phyloP scores from a whole-genome alignment of 2,113 vertebrate species.

The Typhlomys cinereus region DNA sequence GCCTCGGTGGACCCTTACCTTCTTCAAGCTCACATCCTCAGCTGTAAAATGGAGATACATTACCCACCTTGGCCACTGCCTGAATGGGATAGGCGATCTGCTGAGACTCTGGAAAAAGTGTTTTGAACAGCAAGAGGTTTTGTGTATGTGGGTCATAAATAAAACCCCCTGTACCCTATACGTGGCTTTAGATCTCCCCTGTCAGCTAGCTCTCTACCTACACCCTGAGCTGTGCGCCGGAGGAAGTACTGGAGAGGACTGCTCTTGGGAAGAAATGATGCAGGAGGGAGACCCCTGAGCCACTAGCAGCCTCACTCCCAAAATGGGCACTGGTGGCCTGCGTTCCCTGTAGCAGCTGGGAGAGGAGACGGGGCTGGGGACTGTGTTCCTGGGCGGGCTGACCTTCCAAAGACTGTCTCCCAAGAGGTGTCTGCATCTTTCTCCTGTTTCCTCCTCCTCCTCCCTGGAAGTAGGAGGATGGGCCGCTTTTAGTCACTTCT shows the following conservation, averaged over 20 bases:
- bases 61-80: background rate
- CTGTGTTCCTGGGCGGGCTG: too few species aligned
- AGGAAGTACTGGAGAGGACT: background rate
- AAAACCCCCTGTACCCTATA: background rate
- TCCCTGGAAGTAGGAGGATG: background rate
- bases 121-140: background rate
- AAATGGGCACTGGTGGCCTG: background rate
- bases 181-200: background rate
- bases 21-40: background rate
- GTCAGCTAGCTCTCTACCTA: background rate
- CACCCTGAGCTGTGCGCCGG: accelerated
- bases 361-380: too few species aligned
- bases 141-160: background rate
- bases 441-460: background rate
- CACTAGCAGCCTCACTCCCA: too few species aligned
- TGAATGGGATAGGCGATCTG: background rate
- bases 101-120: background rate
- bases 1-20: background rate
- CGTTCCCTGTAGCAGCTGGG: background rate
- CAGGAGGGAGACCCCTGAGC: too few species aligned
- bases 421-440: background rate
- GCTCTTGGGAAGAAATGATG: background rate
- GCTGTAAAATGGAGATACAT: conserved; percentile 60
- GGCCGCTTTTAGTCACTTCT: background rate
- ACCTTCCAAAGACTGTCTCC: too few species aligned